Percentiles rank a stretch among this genome's conserved stretches.
These are phyloP conservation scores for Alloplasta piceator DNA, from an alignment of 2,888 invertebrate genomes.

Conservation along the genomic window DNA sequence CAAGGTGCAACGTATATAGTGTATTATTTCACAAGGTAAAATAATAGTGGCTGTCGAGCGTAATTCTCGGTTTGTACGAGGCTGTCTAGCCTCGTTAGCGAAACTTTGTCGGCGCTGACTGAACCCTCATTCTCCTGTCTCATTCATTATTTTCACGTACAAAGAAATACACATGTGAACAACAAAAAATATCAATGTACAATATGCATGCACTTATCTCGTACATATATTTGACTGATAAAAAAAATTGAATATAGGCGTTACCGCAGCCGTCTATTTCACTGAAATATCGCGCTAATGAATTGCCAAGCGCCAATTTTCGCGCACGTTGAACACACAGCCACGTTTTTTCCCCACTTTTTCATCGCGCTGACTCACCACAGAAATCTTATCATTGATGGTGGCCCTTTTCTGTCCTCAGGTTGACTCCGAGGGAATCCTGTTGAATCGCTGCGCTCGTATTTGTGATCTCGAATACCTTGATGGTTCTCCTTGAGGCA, in stretches of 20 bases:
- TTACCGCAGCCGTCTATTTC: background rate
- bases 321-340: background rate
- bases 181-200: background rate
- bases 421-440: constrained; percentile 14
- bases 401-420: constrained; percentile 40
- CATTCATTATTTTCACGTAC: constrained; percentile 31
- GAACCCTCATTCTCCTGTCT: constrained; percentile 3
- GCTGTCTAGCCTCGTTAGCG: constrained; percentile 51
- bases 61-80: constrained; percentile 37
- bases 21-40: constrained; percentile 53
- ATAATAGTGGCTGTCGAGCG: constrained; percentile 48
- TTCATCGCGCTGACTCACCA: background rate
- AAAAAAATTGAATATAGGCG: constrained; percentile 17
- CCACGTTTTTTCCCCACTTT: background rate
- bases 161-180: background rate
- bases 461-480: constrained; percentile 42
- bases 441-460: constrained; percentile 26
- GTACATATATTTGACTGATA: constrained; percentile 16
- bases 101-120: constrained; percentile 50
- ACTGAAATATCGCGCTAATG: background rate
- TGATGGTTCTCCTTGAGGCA: constrained; percentile 53
- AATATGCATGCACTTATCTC: background rate
- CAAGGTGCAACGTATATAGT: background rate
- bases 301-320: background rate
- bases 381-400: background rate